A percentile compares a stretch with the other conserved stretches of the same genome.
Conservation (phyloP, 1,140 invertebrate species). For the Lordiphosa collinella region DNA sequence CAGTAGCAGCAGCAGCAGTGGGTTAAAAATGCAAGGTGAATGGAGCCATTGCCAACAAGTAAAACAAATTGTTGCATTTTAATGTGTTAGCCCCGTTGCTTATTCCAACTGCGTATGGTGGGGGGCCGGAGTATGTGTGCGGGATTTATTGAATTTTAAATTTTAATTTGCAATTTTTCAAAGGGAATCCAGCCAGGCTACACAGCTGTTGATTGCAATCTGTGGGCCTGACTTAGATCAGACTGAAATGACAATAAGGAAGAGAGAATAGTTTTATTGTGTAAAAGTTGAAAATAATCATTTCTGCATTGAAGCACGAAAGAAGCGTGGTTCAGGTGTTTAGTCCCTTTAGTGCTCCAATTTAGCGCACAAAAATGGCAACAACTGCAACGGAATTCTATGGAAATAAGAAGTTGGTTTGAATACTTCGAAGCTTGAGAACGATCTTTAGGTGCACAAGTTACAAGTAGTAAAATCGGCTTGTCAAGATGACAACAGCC, state of each 20-base stretch:
- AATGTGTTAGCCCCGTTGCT: slow-evolving; percentile 45
- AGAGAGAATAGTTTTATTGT: background rate
- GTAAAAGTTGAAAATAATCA: background rate
- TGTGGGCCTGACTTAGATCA: slow-evolving; percentile 1
- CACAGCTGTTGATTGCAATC: slow-evolving; percentile 8
- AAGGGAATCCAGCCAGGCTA: background rate
- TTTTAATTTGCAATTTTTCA: slow-evolving; percentile 68
- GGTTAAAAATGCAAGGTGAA: slow-evolving; percentile 26
- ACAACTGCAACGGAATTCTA: no score
- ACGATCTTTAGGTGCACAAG: no score
- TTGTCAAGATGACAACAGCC: no score
- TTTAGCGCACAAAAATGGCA: no score
- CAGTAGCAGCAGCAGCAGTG: slow-evolving; percentile 16
- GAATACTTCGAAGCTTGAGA: no score
- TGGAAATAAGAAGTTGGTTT: no score
- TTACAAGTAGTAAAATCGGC: no score
- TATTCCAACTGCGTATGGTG: slow-evolving; percentile 35
- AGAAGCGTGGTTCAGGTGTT: no score
- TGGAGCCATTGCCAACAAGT: slow-evolving; percentile 52
- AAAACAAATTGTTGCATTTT: slow-evolving; percentile 78
- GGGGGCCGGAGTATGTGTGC: slow-evolving; percentile 6
- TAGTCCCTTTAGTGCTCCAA: no score
- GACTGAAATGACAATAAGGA: background rate
- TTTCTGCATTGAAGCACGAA: no score
- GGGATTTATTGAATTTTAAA: slow-evolving; percentile 74